Base-by-base conservation (phyloP, 2,113 vertebrate species). In the Sakesphorus luctuosus region DNA sequence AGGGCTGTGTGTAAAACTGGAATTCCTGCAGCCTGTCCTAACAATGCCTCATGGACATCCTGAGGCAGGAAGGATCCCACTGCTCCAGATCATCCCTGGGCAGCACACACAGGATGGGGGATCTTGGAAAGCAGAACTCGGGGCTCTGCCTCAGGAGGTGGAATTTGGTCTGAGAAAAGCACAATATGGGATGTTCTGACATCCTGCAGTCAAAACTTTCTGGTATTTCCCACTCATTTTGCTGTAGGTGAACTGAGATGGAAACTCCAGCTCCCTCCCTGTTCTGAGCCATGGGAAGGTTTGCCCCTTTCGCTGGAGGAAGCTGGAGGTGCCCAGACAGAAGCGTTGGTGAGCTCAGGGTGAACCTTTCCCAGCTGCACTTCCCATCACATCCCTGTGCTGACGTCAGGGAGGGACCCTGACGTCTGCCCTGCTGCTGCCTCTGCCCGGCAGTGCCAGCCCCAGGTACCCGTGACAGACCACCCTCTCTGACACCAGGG, bases 101-200 rank as follows among this genome's bases (percentile, higher is more conserved):
- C 3, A 3, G 38, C 36, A 6, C 0, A 0, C 8, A 2, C 6
- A 1, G 46, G 16, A 19, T 56, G 25, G 2, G 3, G 3, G 4
- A 11, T 6, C 53, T 56, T 36, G 33, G 52, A 74, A 56, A 74
- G 76, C 68, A 63, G 43, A 66, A 28, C 76, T 17, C 24, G 1
- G 23, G 40, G 68, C 46, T 69, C 20, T 20, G 3, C 35, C 40
- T 56, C 21, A 16, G 25, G 14, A 77, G 79, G 16, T 43, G 55
- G 20, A 40, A 76, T 62, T 69, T 0, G 0, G 13, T 6, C 56
- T 18, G 52, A 43, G 71, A 61, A 33, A 25, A 61, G 43, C 73
- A 20, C 36, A 10, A 2, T 18, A 9, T 0, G 0, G 47, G 14
- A 15, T 20, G 29, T 19, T 92, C 46, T 46, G 33, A 62, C 18